Evolutionary conservation across 2,113 vertebrate genomes (phyloP), one percentile per base, ranked within the genome.

Genomic region (Corythaeola cristata): DNA sequence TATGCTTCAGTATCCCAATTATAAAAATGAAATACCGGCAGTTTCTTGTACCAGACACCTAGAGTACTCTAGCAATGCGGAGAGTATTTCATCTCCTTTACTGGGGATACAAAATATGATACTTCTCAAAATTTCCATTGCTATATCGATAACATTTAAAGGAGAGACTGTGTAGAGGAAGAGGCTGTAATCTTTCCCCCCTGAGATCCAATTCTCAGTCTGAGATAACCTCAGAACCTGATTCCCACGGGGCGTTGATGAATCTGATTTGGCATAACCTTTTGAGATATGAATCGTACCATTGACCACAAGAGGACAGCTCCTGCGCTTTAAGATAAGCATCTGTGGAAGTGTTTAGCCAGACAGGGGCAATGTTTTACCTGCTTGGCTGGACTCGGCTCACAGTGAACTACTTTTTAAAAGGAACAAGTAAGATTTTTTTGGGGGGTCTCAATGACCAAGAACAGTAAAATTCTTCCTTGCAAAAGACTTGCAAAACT

Each of bases 291-390:
- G 45, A 95, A 83, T 93, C 9, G 18, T 88, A 71, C 81, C 20
- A n/a, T 41, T 93, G 64, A n/a, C 55, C 64, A 69, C 64, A 89
- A 75, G 45, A 78, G 52, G 73, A 72, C 88, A 63, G 76, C 52
- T 91, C 64, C 10, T 53, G 41, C 32, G 72, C 83, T 93, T 90
- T 59, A 32, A 86, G 88, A 94, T 92, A 90, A 95, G 72, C 66
- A 69, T 68, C 76, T 85, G 45, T 2, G 0, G 66, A 76, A 71
- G 45, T 5, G 1, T 89, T 87, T 56, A 64, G 44, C 58, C 32
- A 45, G 84, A 68, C 49, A 90, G 85, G 60, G 60, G 8, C 92
- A 88, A 32, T 69, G 45, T 83, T 93, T 86, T 88, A 67, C 44
- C 37, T 4, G 2, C 82, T 62, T 81, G 58, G 9, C 63, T 91